Evolutionary conservation across 2,888 invertebrate genomes (phyloP).

Genomic region (Ephialtes manifestator): DNA sequence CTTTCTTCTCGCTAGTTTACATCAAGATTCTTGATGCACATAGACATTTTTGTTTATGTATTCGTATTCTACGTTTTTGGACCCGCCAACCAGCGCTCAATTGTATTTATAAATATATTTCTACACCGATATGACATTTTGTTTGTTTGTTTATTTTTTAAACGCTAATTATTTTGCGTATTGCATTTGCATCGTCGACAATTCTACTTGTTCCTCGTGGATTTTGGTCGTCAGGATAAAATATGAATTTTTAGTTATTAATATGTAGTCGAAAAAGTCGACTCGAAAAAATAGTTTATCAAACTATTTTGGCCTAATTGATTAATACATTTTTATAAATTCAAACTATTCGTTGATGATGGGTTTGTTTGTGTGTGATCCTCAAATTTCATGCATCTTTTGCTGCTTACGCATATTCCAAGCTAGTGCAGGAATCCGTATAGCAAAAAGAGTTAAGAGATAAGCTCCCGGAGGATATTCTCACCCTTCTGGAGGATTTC

Average conservation of each 20-base stretch:
- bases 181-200: constrained; percentile 2
- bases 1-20: no score
- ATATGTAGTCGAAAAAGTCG: constrained; percentile 37
- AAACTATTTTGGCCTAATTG: no score
- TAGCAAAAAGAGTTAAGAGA: constrained; percentile 12
- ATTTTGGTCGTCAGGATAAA: constrained; percentile 29
- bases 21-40: constrained; percentile 21
- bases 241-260: constrained; percentile 26
- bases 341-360: no score
- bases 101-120: constrained; percentile 74
- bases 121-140: constrained; percentile 56
- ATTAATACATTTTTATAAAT: no score
- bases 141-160: not conserved
- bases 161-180: not conserved
- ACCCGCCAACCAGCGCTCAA: constrained; percentile 85
- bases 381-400: not conserved
- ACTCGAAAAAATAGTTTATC: no score
- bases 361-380: not conserved
- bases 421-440: not conserved
- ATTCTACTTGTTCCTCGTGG: not conserved
- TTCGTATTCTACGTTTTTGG: constrained; percentile 85
- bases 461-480: constrained; percentile 29
- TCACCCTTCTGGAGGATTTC: constrained; percentile 27
- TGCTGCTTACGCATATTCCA: constrained; percentile 9
- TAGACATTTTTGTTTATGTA: constrained; percentile 53